Evolutionary conservation across 2,113 vertebrate species (phyloP).

Genomic region (Narcine bancroftii): DNA sequence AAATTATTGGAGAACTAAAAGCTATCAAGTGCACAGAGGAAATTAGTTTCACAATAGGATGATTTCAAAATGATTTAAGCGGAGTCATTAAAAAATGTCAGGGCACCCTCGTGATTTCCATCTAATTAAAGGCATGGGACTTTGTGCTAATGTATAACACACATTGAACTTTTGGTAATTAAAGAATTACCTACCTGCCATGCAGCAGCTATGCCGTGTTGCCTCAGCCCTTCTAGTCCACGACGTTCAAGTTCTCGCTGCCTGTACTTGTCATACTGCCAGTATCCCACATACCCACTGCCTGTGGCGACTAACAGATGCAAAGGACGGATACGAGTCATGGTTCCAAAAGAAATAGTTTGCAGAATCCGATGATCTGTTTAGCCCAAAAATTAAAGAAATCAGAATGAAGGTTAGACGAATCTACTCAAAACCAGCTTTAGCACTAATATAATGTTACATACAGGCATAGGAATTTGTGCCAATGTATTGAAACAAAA

Average conservation of each 20-base stretch:
- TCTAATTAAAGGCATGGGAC: neutral
- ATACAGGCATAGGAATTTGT: no score
- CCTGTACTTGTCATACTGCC: slow-evolving; percentile 66
- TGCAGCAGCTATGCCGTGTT: slow-evolving; percentile 60
- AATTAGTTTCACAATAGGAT: neutral
- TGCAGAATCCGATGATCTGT: slow-evolving; percentile 58
- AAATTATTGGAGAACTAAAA: neutral
- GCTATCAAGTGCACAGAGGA: neutral
- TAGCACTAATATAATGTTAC: neutral
- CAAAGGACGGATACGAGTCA: slow-evolving; percentile 60
- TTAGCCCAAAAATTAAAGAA: neutral
- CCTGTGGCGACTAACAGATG: slow-evolving; percentile 63
- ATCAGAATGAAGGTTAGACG: slow-evolving; percentile 38
- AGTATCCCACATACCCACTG: slow-evolving; percentile 67
- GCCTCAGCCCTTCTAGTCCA: slow-evolving; percentile 56
- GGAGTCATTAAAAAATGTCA: neutral
- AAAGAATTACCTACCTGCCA: slow-evolving; percentile 63
- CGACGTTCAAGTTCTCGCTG: slow-evolving; percentile 56
- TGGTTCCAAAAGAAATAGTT: slow-evolving; percentile 50
- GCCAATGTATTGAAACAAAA: no score
- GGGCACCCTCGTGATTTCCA: neutral
- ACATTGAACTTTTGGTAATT: neutral
- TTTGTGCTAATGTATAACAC: neutral
- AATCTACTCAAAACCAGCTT: neutral
- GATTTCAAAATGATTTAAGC: neutral